Evolutionary conservation across 2,113 vertebrate genomes (phyloP).

Genomic region (Cololabis saira): DNA sequence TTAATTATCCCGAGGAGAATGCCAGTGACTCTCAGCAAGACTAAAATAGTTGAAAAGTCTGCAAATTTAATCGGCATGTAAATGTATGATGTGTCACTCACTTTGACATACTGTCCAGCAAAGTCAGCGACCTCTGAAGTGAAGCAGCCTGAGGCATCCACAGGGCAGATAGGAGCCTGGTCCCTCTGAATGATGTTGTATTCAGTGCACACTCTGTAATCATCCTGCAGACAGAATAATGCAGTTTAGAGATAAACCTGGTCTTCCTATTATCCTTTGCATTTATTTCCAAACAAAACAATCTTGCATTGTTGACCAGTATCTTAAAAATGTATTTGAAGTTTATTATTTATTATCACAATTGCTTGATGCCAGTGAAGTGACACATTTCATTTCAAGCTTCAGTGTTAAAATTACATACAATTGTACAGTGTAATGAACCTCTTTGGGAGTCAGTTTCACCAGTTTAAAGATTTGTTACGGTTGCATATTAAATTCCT

Average conservation of each 20-base stretch:
- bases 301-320: too few species aligned
- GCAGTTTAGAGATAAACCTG: slow-evolving; percentile 9
- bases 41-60: slow-evolving; percentile 23
- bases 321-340: too few species aligned
- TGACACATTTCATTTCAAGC: background rate
- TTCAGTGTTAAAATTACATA: slow-evolving; percentile 2
- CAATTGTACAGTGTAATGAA: background rate
- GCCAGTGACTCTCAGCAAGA: background rate
- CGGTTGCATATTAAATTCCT: slow-evolving; percentile 50
- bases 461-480: slow-evolving; percentile 31
- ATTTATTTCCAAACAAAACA: too few species aligned
- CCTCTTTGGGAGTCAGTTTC: background rate
- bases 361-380: background rate
- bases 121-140: slow-evolving; percentile 94
- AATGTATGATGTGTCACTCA: slow-evolving; percentile 76
- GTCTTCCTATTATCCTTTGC: too few species aligned
- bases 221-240: slow-evolving; percentile 83
- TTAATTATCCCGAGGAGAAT: slow-evolving; percentile 12
- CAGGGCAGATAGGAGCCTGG: slow-evolving; percentile 92
- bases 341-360: too few species aligned
- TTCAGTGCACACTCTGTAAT: slow-evolving; percentile 93
- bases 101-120: slow-evolving; percentile 97
- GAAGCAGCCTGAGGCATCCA: slow-evolving; percentile 94
- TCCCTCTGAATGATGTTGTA: slow-evolving; percentile 94
- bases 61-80: slow-evolving; percentile 42